Base-by-base conservation (phyloP, 2,113 vertebrate species). In the Ctenomys sociabilis region DNA sequence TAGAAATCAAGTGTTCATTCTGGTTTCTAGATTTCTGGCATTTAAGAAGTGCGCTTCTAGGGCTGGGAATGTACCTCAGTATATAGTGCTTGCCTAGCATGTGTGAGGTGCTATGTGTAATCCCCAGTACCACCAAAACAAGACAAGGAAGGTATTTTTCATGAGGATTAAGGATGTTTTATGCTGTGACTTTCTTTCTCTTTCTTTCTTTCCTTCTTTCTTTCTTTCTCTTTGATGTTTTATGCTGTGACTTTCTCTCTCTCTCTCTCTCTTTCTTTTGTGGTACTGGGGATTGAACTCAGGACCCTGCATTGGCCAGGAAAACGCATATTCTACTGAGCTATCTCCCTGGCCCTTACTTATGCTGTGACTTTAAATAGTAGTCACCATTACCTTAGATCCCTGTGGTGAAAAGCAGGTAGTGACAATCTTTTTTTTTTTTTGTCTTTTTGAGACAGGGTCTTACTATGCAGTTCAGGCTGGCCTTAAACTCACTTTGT, bases 391-490 rank as follows among this genome's bases (percentile, higher is more conserved):
- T 63, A 73, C 9, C 13, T n/a, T 90, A 66, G 40, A 82, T 49
- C 82, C 72, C 80, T 83, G 14, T 93, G 86, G 86, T 93, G 32
- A 80, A 92, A 95, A 90, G 86, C 63, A 77, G 77, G 21, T 5
- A 28, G 68, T 66, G 84, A 80, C 64, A 66, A 84, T 93, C 73
- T 45, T 94, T 70, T 86, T 88, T 95, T 52, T 84, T n/a, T n/a
- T n/a, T n/a, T n/a, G n/a, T n/a, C n/a, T n/a, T n/a, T n/a, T n/a
- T n/a, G n/a, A n/a, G n/a, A n/a, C n/a, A n/a, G n/a, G n/a, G n/a
- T n/a, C n/a, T n/a, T n/a, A n/a, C n/a, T n/a, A n/a, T n/a, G n/a
- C n/a, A n/a, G n/a, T n/a, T n/a, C n/a, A n/a, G n/a, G n/a, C n/a
- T n/a, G n/a, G n/a, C n/a, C n/a, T n/a, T n/a, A n/a, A n/a, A n/a